A percentile compares a stretch with the other conserved stretches of the same genome.
Conservation (phyloP, 1,140 invertebrate species). For the Pachyrhynchus sulphureomaculatus region DNA sequence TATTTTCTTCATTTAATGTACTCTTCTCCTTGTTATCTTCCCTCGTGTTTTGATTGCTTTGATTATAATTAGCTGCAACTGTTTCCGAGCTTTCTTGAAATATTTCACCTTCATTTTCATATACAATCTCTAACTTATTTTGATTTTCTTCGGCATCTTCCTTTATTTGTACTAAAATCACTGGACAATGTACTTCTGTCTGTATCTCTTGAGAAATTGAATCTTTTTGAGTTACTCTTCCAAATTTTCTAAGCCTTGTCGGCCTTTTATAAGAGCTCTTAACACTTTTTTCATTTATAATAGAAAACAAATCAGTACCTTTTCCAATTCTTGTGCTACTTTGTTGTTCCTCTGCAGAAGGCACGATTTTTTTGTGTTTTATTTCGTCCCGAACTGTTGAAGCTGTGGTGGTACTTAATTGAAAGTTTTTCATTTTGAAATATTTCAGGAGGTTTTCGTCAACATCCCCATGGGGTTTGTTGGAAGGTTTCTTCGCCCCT, state of each 20-base stretch:
- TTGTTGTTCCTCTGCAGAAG: too few species aligned
- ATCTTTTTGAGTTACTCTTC: background rate
- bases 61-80: background rate
- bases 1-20: background rate
- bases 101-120: background rate
- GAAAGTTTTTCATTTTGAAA: constrained; percentile 21
- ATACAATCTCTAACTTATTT: background rate
- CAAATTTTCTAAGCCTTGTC: background rate
- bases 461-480: constrained; percentile 6
- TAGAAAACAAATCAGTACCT: too few species aligned
- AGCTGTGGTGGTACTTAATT: background rate
- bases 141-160: background rate
- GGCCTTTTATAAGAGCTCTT: background rate
- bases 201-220: constrained; percentile 34
- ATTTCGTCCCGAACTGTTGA: too few species aligned
- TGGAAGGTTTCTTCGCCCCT: background rate
- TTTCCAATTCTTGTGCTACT: too few species aligned
- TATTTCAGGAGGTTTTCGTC: constrained; percentile 16
- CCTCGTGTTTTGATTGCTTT: background rate
- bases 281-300: too few species aligned
- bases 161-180: constrained; percentile 12
- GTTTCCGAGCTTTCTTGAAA: background rate
- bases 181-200: constrained; percentile 22
- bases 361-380: too few species aligned
- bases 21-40: background rate